Conservation (phyloP, 2,888 invertebrate species). For the Seira ritae region DNA sequence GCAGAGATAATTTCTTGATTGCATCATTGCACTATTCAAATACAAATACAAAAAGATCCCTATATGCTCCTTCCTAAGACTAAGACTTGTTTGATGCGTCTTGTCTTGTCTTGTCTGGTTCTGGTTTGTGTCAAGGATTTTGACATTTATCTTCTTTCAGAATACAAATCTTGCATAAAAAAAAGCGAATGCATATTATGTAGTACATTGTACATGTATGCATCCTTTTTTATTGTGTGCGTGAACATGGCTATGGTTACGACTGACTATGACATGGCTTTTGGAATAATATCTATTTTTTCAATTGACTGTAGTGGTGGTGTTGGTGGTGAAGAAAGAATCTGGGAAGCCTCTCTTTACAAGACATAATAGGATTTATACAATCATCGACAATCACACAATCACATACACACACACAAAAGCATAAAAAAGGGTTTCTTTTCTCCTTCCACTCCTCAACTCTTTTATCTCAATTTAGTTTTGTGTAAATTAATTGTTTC, state of each 20-base stretch:
- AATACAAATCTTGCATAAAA: neutral
- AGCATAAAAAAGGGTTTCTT: neutral
- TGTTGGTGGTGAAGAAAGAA: neutral
- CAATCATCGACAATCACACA: no score
- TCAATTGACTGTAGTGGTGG: no score
- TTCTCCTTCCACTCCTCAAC: neutral
- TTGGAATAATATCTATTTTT: no score
- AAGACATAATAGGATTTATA: no score
- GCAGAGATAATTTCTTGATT: slow-evolving; percentile 3
- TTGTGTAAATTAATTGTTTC: neutral
- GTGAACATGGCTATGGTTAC: no score
- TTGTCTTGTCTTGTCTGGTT: slow-evolving; percentile 20
- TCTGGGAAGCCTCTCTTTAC: no score
- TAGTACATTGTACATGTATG: no score
- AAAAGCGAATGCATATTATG: neutral
- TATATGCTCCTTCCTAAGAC: no score
- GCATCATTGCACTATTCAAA: slow-evolving; percentile 2
- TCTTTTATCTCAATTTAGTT: neutral
- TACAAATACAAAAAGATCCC: neutral
- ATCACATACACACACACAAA: neutral
- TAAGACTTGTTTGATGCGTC: neutral
- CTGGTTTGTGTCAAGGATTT: slow-evolving; percentile 65
- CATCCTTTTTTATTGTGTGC: no score
- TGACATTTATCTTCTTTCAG: slow-evolving; percentile 65
- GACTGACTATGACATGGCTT: no score